Conservation (phyloP, 1,140 invertebrate species). For the Ips nitidus region DNA sequence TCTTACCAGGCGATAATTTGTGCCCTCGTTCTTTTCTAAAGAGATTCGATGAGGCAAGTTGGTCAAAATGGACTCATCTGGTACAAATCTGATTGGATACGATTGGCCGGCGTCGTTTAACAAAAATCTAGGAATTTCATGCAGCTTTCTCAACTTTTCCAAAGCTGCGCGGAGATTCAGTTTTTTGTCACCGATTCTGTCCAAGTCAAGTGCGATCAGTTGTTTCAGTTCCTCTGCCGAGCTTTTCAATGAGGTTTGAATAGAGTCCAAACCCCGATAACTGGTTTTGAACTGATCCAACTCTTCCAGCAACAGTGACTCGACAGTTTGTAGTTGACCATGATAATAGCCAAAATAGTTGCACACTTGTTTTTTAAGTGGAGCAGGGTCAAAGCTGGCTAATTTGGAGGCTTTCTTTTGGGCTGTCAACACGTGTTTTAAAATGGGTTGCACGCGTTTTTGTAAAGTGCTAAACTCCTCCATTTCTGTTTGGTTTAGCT, state of each 20-base stretch:
- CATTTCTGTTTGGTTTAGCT: conserved; percentile 23
- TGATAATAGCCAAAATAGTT: conserved; percentile 37
- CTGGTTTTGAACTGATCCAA: conserved; percentile 10
- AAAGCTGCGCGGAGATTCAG: conserved; percentile 35
- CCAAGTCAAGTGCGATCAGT: conserved; percentile 8
- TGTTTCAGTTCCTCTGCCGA: conserved; percentile 15
- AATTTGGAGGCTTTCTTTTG: conserved; percentile 15
- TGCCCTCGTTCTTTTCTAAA: conserved; percentile 23
- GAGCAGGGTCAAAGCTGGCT: conserved; percentile 10
- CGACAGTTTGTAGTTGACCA: conserved; percentile 32
- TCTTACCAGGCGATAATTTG: conserved; percentile 28
- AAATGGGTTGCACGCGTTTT: conserved; percentile 8
- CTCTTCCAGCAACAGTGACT: conserved; percentile 32
- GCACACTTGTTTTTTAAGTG: conserved; percentile 28
- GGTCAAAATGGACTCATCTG: conserved; percentile 16
- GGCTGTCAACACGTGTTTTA: conserved; percentile 13
- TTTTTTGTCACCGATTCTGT: conserved; percentile 23
- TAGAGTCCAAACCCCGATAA: conserved; percentile 6
- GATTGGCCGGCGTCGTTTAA: conserved; percentile 14
- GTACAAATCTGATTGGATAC: conserved; percentile 29
- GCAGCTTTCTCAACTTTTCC: conserved; percentile 26
- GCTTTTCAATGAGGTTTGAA: conserved; percentile 11
- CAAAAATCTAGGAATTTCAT: conserved; percentile 37
- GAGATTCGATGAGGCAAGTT: conserved; percentile 25
- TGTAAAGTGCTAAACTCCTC: conserved; percentile 19